Conservation (phyloP, 2,888 invertebrate species). For the Helleia helle region DNA sequence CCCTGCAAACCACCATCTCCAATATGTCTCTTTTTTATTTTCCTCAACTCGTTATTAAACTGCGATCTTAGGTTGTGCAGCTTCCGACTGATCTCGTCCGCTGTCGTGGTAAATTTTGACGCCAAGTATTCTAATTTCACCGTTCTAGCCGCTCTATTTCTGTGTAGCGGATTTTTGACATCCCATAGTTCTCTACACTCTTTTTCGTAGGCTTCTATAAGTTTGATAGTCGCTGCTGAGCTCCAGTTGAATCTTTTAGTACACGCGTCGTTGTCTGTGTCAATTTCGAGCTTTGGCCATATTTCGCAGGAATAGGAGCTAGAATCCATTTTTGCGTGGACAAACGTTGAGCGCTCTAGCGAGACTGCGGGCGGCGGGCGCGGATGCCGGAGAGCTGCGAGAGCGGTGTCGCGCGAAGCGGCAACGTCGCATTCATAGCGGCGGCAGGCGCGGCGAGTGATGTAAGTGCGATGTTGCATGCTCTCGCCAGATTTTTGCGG, state of each 20-base stretch:
- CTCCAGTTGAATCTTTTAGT: conserved; percentile 38
- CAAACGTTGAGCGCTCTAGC: conserved; percentile 54
- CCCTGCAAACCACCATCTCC: conserved; percentile 25
- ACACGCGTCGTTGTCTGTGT: conserved; percentile 37
- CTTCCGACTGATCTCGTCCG: conserved; percentile 55
- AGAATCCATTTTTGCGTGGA: conserved; percentile 51
- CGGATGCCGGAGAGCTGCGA: conserved; percentile 38
- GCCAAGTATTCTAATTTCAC: conserved; percentile 46
- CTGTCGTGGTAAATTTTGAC: conserved; percentile 44
- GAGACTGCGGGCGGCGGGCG: conserved; percentile 47
- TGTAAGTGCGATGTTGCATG: conserved; percentile 29
- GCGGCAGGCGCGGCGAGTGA: too few species aligned
- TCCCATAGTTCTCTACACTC: conserved; percentile 61
- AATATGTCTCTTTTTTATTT: conserved; percentile 44
- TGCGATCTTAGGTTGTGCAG: conserved; percentile 59
- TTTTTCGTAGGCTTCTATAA: conserved; percentile 44
- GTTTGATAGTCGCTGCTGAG: conserved; percentile 45
- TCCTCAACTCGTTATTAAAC: conserved; percentile 57
- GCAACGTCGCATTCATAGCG: conserved; percentile 44
- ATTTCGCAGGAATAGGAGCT: conserved; percentile 46
- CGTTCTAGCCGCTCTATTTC: conserved; percentile 39
- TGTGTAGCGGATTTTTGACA: conserved; percentile 40
- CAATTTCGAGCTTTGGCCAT: conserved; percentile 48
- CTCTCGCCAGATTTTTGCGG: not conserved
- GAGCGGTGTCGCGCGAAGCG: conserved; percentile 50